Conservation (phyloP, 1,140 invertebrate species). For the Charaxes varanes region DNA sequence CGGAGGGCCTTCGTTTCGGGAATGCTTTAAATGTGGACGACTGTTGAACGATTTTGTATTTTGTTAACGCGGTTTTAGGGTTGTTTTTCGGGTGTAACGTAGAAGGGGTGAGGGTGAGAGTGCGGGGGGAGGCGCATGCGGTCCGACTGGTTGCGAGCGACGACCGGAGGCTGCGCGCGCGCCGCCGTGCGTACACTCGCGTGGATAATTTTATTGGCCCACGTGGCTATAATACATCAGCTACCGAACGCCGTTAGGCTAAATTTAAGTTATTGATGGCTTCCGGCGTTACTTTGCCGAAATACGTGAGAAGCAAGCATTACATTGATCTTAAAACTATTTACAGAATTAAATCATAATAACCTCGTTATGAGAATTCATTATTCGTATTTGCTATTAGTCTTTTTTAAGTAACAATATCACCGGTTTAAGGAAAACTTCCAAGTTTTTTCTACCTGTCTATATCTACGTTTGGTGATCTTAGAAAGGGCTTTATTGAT, state of each 20-base stretch:
- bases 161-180: constrained; percentile 69
- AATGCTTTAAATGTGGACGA: constrained; percentile 11
- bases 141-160: constrained; percentile 69
- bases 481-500: too few species aligned
- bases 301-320: too few species aligned
- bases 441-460: too few species aligned
- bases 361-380: too few species aligned
- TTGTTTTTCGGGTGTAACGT: constrained; percentile 24
- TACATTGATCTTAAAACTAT: too few species aligned
- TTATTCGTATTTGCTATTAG: too few species aligned
- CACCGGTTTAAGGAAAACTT: too few species aligned
- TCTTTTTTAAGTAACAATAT: too few species aligned
- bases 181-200: constrained; percentile 47
- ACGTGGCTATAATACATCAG: constrained; percentile 37
- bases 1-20: constrained; percentile 7
- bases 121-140: constrained; percentile 44
- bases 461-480: too few species aligned
- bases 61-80: constrained; percentile 16
- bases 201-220: constrained; percentile 37
- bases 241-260: constrained; percentile 9
- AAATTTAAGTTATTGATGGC: too few species aligned
- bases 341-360: too few species aligned
- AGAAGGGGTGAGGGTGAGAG: constrained; percentile 42
- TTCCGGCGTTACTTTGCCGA: too few species aligned
- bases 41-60: constrained; percentile 16